These are phyloP conservation scores for Agrotis segetum DNA, from an alignment of 2,888 invertebrate genomes.

Conservation along the genomic window DNA sequence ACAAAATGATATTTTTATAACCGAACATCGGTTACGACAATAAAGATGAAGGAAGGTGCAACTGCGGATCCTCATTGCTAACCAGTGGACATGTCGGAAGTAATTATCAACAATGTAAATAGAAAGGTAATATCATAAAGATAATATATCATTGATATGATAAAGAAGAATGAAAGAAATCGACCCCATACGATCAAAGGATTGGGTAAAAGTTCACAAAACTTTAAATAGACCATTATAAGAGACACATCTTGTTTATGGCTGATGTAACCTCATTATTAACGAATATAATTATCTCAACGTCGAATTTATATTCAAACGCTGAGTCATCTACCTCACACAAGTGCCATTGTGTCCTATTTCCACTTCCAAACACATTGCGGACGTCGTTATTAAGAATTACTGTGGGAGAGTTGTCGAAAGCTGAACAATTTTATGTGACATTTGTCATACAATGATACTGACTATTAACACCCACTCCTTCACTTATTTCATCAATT, in stretches of 20 bases:
- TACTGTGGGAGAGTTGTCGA: constrained; percentile 59
- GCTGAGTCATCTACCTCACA: constrained; percentile 6
- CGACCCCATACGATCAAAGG: background rate
- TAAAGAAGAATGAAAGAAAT: too few species aligned
- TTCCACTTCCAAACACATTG: constrained; percentile 19
- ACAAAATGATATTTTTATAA: too few species aligned
- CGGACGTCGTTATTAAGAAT: constrained; percentile 40
- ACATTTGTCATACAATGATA: constrained; percentile 65
- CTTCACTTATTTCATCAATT: constrained; percentile 65
- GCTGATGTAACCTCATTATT: background rate
- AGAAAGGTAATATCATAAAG: too few species aligned
- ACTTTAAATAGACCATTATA: background rate
- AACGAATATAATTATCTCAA: constrained; percentile 8
- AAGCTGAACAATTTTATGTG: constrained; percentile 53
- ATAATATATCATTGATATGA: too few species aligned
- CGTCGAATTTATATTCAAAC: background rate
- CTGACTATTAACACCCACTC: constrained; percentile 65
- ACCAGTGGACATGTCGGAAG: too few species aligned
- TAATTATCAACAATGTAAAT: too few species aligned
- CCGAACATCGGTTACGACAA: too few species aligned
- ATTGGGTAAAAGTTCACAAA: background rate
- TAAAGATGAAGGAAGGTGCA: too few species aligned
- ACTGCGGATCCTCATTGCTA: too few species aligned
- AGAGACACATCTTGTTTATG: background rate
- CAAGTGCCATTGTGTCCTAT: constrained; percentile 30